Percentiles rank a stretch among this genome's conserved stretches.
Conservation (phyloP, 2,113 vertebrate genomes). For the Cathartes aura region DNA sequence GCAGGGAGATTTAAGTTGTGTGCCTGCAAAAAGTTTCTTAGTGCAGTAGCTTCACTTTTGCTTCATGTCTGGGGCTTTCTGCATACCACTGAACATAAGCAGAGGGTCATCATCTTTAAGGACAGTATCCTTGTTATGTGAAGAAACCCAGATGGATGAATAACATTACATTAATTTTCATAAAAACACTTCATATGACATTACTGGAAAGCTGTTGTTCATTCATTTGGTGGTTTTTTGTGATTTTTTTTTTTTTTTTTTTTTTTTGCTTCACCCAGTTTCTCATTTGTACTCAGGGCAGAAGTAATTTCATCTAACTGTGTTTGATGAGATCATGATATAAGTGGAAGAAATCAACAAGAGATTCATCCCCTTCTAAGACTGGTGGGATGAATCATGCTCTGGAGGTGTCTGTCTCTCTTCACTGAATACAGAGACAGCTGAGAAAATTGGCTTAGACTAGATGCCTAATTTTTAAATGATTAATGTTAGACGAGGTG, state of each 20-base stretch:
- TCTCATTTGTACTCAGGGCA: not conserved
- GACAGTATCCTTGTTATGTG: not conserved
- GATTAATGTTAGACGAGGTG: conserved; percentile 37
- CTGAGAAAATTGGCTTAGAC: conserved; percentile 31
- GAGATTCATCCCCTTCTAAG: not conserved
- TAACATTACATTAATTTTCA: not conserved
- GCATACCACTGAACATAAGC: not conserved
- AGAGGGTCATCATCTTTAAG: not conserved
- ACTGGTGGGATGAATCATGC: not conserved
- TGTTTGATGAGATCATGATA: not conserved
- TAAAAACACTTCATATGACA: not conserved
- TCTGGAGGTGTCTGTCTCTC: not conserved
- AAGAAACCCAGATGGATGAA: not conserved
- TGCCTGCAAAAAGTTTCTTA: not conserved
- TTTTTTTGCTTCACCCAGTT: not conserved
- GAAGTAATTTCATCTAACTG: not conserved
- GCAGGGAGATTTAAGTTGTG: not conserved
- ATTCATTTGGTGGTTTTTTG: not conserved
- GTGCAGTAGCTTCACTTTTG: not conserved
- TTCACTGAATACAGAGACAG: not conserved
- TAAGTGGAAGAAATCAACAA: not conserved
- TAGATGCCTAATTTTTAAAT: conserved; percentile 40
- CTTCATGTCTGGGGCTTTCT: not conserved
- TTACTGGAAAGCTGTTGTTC: not conserved
- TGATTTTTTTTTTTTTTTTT: not conserved